Conservation (phyloP, 2,888 invertebrate species). For the Melitaea athalia region DNA sequence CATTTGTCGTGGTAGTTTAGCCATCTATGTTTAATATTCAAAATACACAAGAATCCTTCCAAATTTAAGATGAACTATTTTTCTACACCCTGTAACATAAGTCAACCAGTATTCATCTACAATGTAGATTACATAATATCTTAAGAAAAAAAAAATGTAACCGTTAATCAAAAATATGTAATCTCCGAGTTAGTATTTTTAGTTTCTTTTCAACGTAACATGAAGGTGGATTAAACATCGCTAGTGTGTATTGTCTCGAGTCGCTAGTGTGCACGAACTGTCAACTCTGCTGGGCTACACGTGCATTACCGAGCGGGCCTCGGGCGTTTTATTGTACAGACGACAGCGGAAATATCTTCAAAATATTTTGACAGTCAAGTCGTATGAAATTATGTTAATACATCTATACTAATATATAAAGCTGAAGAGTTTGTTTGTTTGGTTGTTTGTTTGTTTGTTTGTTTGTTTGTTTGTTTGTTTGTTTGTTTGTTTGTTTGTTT, state of each 20-base stretch:
- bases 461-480: too few relatives aligned
- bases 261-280: conserved; percentile 40
- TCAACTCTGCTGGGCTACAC: conserved; percentile 47
- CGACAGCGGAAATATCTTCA: conserved; percentile 12
- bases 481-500: too few relatives aligned
- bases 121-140: background rate
- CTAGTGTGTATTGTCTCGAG: conserved; percentile 33
- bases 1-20: too few relatives aligned
- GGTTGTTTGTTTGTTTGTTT: too few relatives aligned
- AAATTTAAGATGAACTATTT: too few relatives aligned
- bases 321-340: conserved; percentile 53
- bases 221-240: conserved; percentile 29
- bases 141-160: background rate
- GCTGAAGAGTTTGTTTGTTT: too few relatives aligned
- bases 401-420: too few relatives aligned
- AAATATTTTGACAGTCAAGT: background rate
- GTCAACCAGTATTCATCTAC: background rate
- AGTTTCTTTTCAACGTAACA: conserved; percentile 23
- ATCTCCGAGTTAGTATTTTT: conserved; percentile 4
- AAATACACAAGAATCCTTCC: too few relatives aligned
- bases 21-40: too few relatives aligned
- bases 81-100: too few relatives aligned
- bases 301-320: conserved; percentile 59
- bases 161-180: conserved; percentile 3
- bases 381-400: background rate